Evolutionary conservation across 2,113 vertebrate genomes (phyloP), one percentile per base, ranked within the genome.

Genomic region (Zosterops lateralis): DNA sequence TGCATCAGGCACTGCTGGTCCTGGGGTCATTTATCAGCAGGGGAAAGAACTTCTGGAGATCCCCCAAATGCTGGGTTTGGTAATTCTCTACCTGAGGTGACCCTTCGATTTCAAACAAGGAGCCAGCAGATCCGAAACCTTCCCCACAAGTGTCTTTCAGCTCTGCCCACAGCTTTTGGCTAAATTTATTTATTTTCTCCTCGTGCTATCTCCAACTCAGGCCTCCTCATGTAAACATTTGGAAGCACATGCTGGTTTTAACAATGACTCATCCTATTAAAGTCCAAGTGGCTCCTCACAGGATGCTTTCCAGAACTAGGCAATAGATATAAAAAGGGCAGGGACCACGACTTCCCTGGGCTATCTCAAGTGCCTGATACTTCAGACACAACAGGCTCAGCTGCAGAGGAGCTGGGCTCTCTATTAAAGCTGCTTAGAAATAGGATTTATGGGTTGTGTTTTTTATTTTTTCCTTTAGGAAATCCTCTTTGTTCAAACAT

Each of bases 311-410:
- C 96, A 96, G 96, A 92, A 90, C 85, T 58, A 96, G 88, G 90
- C 93, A 96, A 85, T 71, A 77, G 96, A 96, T 95, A 93, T 90
- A 92, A 90, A 96, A 96, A 96, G 95, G 96, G 94, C 94, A 95
- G 84, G 51, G 93, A 93, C 93, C 74, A 24, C 38, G 82, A 68
- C 95, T 94, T 87, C 44, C 64, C 82, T 10, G 50, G 64, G 51
- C 88, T 96, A 96, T 96, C 93, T 96, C 85, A 93, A 96, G 96
- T 96, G 95, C 85, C 83, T 90, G 89, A 86, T 91, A 77, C 95
- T 95, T 90, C 6, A 92, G 82, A 29, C 70, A 38, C 75, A 38
- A 57, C 87, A 70, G 92, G 71, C 87, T 91, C 26, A 2, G 1
- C 4, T 75, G 73, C 82, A 90, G 75, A 70, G 44, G 50, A 62